Conservation (phyloP, 2,797 vertebrate genomes). For the Falco naumanni region DNA sequence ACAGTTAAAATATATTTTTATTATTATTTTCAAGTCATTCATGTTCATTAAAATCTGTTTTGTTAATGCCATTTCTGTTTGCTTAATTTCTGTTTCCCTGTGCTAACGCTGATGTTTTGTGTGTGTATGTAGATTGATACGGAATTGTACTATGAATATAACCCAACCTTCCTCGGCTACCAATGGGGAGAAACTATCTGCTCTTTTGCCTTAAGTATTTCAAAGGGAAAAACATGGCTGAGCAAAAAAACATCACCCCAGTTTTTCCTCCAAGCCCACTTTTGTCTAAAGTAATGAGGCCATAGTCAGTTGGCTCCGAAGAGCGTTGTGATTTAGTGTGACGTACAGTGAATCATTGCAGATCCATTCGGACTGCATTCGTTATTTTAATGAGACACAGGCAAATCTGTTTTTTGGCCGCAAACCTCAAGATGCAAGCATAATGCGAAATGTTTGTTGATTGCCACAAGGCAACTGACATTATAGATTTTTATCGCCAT, state of each 20-base stretch:
- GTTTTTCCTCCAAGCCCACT: slow-evolving; percentile 80
- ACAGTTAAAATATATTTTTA: not conserved
- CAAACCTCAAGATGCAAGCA: slow-evolving; percentile 76
- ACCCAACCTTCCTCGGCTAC: not conserved
- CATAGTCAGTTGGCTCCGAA: slow-evolving; percentile 82
- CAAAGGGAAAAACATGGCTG: not conserved
- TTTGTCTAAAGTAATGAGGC: slow-evolving; percentile 87
- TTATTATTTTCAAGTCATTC: not conserved
- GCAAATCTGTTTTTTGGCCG: slow-evolving; percentile 71
- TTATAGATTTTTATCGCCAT: slow-evolving; percentile 73
- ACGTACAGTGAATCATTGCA: slow-evolving; percentile 79
- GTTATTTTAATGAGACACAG: slow-evolving; percentile 81
- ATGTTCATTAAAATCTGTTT: not conserved
- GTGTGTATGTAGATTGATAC: accelerated
- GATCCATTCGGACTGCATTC: slow-evolving; percentile 73
- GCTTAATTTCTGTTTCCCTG: not conserved
- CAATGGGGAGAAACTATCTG: not conserved
- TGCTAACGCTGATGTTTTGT: accelerated
- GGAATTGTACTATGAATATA: not conserved
- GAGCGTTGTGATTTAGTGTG: slow-evolving; percentile 85
- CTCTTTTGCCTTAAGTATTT: slow-evolving; percentile 32
- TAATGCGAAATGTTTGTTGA: slow-evolving; percentile 74
- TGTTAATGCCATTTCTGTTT: not conserved
- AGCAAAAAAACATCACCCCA: slow-evolving; percentile 42
- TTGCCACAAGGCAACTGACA: slow-evolving; percentile 87